Percentiles rank a stretch among this genome's conserved stretches.
These are phyloP conservation scores for Euproctis similis DNA, from an alignment of 2,888 invertebrate species.

Conservation along the genomic window DNA sequence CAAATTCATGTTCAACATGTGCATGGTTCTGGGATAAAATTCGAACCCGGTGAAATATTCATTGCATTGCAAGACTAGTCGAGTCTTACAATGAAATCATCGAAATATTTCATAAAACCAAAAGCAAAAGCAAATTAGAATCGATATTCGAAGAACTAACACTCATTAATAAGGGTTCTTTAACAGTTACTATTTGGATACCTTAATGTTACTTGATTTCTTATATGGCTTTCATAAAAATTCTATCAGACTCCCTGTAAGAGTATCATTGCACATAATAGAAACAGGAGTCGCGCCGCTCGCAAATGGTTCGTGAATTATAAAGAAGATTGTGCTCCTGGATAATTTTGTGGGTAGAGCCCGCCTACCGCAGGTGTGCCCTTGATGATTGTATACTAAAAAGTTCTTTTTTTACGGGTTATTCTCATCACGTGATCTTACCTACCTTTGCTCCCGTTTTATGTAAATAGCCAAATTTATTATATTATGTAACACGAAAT, in stretches of 20 bases:
- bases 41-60: too few species aligned
- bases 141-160: not conserved
- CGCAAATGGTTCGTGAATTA: constrained; percentile 54
- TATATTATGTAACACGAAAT: constrained; percentile 1
- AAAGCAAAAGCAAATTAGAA: too few species aligned
- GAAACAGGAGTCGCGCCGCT: constrained; percentile 29
- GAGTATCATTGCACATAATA: constrained; percentile 29
- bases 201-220: constrained; percentile 1
- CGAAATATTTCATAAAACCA: too few species aligned
- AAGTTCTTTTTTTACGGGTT: constrained; percentile 22
- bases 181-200: too few species aligned
- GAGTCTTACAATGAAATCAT: too few species aligned
- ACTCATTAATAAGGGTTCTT: too few species aligned
- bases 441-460: constrained; percentile 14
- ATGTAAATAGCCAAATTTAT: constrained; percentile 21
- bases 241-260: constrained; percentile 17
- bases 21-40: too few species aligned
- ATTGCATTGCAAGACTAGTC: too few species aligned
- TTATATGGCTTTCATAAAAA: constrained; percentile 13
- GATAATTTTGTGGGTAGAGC: constrained; percentile 21
- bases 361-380: constrained; percentile 27
- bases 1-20: too few species aligned
- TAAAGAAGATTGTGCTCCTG: constrained; percentile 39
- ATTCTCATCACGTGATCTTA: constrained; percentile 22
- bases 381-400: constrained; percentile 19